Conservation (phyloP, 2,888 invertebrate genomes). For the Meiosimyza decipiens region DNA sequence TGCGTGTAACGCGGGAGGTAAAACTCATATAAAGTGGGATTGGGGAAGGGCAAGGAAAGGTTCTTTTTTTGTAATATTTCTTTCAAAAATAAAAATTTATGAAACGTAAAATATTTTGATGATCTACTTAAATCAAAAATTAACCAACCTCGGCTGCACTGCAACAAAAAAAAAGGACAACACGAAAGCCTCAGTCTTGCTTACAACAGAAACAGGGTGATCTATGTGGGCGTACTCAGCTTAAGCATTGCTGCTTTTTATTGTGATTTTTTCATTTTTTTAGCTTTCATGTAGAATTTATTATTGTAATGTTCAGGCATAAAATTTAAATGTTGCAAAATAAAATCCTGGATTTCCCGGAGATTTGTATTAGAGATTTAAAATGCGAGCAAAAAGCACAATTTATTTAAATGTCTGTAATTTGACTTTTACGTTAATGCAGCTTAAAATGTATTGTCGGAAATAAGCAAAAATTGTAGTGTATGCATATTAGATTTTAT, state of each 20-base stretch:
- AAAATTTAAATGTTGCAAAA: conserved; percentile 53
- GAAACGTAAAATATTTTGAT: conserved; percentile 59
- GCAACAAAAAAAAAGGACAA: background rate
- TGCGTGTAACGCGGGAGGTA: too few relatives aligned
- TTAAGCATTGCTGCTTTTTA: background rate
- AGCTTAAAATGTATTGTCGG: background rate
- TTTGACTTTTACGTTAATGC: conserved; percentile 5
- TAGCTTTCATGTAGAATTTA: conserved; percentile 20
- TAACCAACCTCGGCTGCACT: conserved; percentile 42
- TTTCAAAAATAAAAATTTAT: conserved; percentile 51
- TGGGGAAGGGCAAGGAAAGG: background rate
- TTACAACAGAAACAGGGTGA: background rate
- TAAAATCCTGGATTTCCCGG: conserved; percentile 18
- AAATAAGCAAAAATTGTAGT: too few relatives aligned
- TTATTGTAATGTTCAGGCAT: conserved; percentile 49
- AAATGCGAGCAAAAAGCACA: background rate
- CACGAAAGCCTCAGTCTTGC: background rate
- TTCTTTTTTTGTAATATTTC: background rate
- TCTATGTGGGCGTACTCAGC: background rate
- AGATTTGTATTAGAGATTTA: conserved; percentile 4
- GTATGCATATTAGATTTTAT: too few relatives aligned
- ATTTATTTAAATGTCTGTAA: conserved; percentile 14
- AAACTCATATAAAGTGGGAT: too few relatives aligned
- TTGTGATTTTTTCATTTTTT: background rate
- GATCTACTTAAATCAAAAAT: conserved; percentile 60